Base-by-base conservation (phyloP, 1,140 invertebrate genomes). In the Calosoma granatense region DNA sequence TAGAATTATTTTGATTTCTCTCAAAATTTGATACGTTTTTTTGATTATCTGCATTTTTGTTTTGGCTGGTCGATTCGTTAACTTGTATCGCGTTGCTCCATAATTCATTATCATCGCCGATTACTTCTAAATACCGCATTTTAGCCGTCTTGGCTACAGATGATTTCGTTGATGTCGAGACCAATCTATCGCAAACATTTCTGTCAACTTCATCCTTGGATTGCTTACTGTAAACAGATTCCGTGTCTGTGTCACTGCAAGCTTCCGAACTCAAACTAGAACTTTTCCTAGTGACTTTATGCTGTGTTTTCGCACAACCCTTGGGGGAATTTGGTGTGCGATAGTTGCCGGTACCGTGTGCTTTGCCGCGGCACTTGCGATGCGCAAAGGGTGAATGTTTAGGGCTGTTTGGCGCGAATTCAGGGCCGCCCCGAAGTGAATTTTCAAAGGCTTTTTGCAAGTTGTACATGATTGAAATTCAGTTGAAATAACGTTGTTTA, bases 351-450 rank as follows among this genome's bases (percentile, higher is more conserved):
- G 56, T 60, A 2, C 65, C 85, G 62, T 88, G 85, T 0, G 82
- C 78, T 61, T 83, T 84, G 30, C 85, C 85, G 15, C 80, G 83
- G 64, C 85, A 88, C 22, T 81, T 80, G 61, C 78, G 79, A 67
- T 87, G 85, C 59, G 26, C 79, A 75, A 71, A 72, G 51, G 69
- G 72, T 41, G 74, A 70, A 56, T 70, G 75, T 62, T 80, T 80
- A 43, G 74, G 78, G 58, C 74, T 36, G 26, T 74, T 77, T 4
- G 79, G 75, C 17, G 81, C 79, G 54, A 73, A 56, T 39, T 72
- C 60, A 20, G 60, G 56, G 2, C 62, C 63, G 22, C 61, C 60
- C 57, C 83, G 78, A 52, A 85, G 68, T 15, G 83, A 83, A 65
- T 80, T 81, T 68, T 84, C 82, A 59, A 84, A 84, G 39, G 77